Conservation (phyloP, 2,888 invertebrate genomes). For the Drosophila borborema region DNA sequence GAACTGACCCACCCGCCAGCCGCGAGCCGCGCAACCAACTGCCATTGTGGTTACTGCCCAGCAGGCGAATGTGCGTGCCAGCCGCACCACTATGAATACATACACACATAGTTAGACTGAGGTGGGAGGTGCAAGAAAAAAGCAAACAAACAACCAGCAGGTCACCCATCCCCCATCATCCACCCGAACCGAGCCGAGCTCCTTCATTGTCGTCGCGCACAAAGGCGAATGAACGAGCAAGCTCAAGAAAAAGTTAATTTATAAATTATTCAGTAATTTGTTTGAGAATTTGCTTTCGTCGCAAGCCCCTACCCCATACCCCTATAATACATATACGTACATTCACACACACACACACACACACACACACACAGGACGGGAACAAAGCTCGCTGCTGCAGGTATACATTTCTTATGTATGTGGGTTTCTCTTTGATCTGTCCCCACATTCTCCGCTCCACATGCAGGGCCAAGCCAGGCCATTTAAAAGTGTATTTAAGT, state of each 20-base stretch:
- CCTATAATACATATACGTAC: background rate
- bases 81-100: conserved; percentile 25
- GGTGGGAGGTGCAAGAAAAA: conserved; percentile 44
- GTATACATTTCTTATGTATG: conserved; percentile 73
- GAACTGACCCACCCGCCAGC: conserved; percentile 44
- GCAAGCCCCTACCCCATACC: conserved; percentile 16
- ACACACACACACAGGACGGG: conserved; percentile 18
- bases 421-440: conserved; percentile 65
- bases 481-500: conserved; percentile 77
- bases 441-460: conserved; percentile 9
- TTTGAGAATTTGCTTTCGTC: conserved; percentile 76
- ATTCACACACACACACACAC: conserved; percentile 16
- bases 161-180: conserved; percentile 3
- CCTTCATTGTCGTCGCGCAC: conserved; percentile 62
- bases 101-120: conserved; percentile 9
- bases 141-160: conserved; percentile 43
- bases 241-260: conserved; percentile 72
- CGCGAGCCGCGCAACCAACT: conserved; percentile 19
- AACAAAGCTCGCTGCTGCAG: conserved; percentile 43
- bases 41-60: conserved; percentile 32
- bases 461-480: conserved; percentile 23
- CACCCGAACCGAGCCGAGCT: background rate
- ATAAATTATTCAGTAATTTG: conserved; percentile 83
- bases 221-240: conserved; percentile 52
- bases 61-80: conserved; percentile 51